Evolutionary conservation across 2,888 invertebrate species (phyloP).

Genomic region (Archips xylosteana): DNA sequence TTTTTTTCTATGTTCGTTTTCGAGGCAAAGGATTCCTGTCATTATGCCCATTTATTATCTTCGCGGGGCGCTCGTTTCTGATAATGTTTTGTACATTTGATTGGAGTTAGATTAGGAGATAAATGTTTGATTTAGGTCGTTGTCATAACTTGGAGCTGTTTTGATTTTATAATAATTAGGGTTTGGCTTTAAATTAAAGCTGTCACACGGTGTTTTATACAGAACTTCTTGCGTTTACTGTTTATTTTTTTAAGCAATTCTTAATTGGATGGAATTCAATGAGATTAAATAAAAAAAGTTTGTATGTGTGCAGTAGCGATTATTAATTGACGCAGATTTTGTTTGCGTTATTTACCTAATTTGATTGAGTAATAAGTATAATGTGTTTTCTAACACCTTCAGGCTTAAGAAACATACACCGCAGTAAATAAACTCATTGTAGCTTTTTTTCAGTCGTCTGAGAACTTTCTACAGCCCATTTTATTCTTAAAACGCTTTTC

Average conservation of each 20-base stretch:
- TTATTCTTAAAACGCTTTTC: too few species aligned
- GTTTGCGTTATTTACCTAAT: too few species aligned
- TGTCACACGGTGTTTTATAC: slow-evolving; percentile 5
- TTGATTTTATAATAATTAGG: slow-evolving; percentile 21
- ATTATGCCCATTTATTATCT: slow-evolving; percentile 74
- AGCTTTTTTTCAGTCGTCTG: too few species aligned
- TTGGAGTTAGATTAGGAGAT: slow-evolving; percentile 45
- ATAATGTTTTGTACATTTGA: slow-evolving; percentile 65
- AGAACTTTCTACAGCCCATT: too few species aligned
- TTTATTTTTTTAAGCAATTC: neutral
- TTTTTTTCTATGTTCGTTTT: slow-evolving; percentile 63
- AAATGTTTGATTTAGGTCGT: slow-evolving; percentile 40
- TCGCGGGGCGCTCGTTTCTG: slow-evolving; percentile 70
- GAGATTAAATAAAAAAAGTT: neutral
- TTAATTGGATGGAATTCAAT: neutral
- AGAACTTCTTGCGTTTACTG: neutral
- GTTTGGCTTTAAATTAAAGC: slow-evolving; percentile 18
- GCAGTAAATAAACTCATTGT: too few species aligned
- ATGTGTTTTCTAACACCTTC: too few species aligned
- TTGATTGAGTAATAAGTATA: too few species aligned
- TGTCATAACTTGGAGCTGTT: slow-evolving; percentile 31
- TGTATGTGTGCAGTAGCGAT: too few species aligned
- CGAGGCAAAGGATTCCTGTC: slow-evolving; percentile 69
- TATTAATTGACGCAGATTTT: too few species aligned
- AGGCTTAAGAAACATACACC: too few species aligned